Evolutionary conservation across 1,140 invertebrate genomes (phyloP), one percentile per base, ranked within the genome.

Genomic region (Apis florea): DNA sequence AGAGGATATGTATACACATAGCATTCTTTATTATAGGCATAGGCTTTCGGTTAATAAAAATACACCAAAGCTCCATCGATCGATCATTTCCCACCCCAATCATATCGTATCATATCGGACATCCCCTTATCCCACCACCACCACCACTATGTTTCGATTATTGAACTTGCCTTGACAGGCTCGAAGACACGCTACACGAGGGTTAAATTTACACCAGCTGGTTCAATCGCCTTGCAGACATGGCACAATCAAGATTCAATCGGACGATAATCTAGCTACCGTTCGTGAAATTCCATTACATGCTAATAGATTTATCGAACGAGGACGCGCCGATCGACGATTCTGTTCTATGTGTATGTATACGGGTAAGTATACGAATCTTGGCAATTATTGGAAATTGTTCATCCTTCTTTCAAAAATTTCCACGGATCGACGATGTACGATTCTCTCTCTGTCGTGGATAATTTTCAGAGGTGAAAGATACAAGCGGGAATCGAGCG

Each of bases 1-100:
- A 90, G 86, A 89, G 51, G 75, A 88, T 89, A 90, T 89, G 83
- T 90, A 91, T 89, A 88, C 87, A 89, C 87, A 89, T 88, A 87
- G 87, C 88, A 90, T 90, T 91, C 84, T 92, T 90, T 89, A 91
- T 90, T 88, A 90, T 88, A 85, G 31, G 84, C 78, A 76, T 90
- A 90, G 90, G 81, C 73, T 88, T 88, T 89, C 86, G 89, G 78
- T 90, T 89, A 91, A 91, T 91, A 91, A 91, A 90, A 90, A 83
- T 88, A 86, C 64, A 76, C 78, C 78, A 87, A 87, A 86, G 85
- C 85, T 86, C 31, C 31, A 6, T 40, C 31, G 31, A 70, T 61
- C 49, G 19, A 54, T 24, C 15, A 26, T 58, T 26, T 61, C 31
- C 51, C 31, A 21, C n/a, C 40, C 17, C 31, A 5, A 40, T 40